Evolutionary conservation across 2,113 vertebrate species (phyloP).

Genomic region (Bos javanicus): DNA sequence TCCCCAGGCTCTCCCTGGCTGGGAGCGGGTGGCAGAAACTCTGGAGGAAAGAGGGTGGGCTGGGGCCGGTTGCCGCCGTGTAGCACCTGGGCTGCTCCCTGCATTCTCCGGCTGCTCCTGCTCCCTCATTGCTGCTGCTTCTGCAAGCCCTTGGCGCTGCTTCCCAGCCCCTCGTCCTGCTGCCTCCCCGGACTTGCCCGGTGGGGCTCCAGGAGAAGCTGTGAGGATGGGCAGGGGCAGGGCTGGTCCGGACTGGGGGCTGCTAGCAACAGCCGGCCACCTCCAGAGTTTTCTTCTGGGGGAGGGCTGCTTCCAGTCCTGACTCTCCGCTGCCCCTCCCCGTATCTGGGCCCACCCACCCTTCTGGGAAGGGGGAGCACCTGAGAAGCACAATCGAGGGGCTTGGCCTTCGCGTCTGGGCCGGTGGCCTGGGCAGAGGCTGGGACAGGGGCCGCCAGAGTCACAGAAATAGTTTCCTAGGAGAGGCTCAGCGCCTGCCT

Average conservation of each 20-base stretch:
- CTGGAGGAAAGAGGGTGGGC: neutral
- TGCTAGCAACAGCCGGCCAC: neutral
- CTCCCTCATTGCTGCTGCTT: neutral
- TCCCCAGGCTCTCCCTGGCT: neutral
- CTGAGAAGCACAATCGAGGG: constrained; percentile 30
- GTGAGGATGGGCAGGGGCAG: neutral
- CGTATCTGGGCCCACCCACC: neutral
- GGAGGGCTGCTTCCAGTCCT: neutral
- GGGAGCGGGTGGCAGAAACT: neutral
- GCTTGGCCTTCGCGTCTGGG: neutral
- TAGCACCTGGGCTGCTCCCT: neutral
- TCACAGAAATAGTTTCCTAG: neutral
- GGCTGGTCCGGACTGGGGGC: accelerated
- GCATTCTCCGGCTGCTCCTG: neutral
- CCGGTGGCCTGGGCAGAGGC: neutral
- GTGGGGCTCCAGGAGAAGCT: neutral
- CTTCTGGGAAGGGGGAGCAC: neutral
- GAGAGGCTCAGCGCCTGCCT: neutral
- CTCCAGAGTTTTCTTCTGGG: neutral
- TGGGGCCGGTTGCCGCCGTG: accelerated
- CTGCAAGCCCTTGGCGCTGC: neutral
- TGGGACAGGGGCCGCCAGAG: neutral
- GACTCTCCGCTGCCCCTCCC: neutral
- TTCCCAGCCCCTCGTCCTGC: neutral
- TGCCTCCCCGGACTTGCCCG: neutral